Evolutionary conservation across 2,888 invertebrate genomes (phyloP).

Genomic region (Rotaria magnacalcarata): DNA sequence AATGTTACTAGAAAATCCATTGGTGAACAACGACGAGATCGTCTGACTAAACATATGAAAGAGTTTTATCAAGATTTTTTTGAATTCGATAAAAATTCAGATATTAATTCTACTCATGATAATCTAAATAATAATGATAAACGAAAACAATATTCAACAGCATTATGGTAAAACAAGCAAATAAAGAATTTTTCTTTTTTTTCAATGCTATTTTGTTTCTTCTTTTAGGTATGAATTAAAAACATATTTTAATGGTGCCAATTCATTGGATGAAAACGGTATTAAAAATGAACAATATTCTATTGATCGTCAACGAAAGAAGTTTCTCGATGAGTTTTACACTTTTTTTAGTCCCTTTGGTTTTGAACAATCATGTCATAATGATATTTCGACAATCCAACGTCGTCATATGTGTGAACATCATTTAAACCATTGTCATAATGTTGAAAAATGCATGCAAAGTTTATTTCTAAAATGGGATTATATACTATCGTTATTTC

Average conservation of each 20-base stretch:
- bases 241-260: background rate
- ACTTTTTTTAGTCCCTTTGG: background rate
- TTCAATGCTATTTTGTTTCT: background rate
- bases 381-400: background rate
- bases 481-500: background rate
- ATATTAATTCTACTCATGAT: background rate
- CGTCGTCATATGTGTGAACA: background rate
- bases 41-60: background rate
- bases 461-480: background rate
- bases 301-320: slow-evolving; percentile 1
- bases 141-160: slow-evolving; percentile 1
- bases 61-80: background rate
- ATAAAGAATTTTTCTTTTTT: background rate
- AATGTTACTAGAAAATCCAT: background rate
- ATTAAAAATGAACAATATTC: background rate
- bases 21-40: background rate
- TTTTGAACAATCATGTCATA: background rate
- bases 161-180: background rate
- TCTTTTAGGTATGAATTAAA: slow-evolving; percentile 5
- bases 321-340: background rate
- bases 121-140: background rate
- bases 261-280: background rate
- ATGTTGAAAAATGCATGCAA: background rate
- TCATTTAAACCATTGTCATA: background rate
- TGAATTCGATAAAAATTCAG: background rate